Evolutionary conservation across 2,888 invertebrate species (phyloP).

Genomic region (Pogonocherus hispidulus): DNA sequence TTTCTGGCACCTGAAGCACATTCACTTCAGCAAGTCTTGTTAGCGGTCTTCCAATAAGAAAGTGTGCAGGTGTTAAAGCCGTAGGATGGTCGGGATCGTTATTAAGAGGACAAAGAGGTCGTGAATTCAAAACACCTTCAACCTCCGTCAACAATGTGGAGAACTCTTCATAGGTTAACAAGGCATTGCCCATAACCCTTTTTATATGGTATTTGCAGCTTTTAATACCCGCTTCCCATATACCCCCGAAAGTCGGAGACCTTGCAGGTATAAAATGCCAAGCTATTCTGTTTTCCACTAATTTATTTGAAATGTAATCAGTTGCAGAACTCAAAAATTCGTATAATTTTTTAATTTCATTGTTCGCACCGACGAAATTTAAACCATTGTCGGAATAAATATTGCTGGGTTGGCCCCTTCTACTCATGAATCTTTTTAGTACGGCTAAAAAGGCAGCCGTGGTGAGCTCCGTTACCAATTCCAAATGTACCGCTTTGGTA

Average conservation of each 20-base stretch:
- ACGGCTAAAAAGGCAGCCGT: constrained; percentile 42
- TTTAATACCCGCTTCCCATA: constrained; percentile 46
- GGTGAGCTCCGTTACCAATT: too few species aligned
- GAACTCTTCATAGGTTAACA: not conserved
- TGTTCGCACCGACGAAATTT: constrained; percentile 49
- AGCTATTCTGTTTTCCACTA: too few species aligned
- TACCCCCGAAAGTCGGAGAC: constrained; percentile 48
- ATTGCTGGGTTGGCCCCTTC: constrained; percentile 42
- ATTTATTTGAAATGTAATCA: too few species aligned
- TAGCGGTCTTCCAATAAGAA: not conserved
- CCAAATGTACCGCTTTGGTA: constrained; percentile 48
- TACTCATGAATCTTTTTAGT: constrained; percentile 44
- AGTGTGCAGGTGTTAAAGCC: not conserved
- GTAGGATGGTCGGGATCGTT: not conserved
- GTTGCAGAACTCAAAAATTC: too few species aligned
- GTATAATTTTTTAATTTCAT: constrained; percentile 38
- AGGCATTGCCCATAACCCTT: not conserved
- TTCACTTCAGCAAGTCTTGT: not conserved
- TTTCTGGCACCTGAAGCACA: not conserved
- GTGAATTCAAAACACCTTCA: not conserved
- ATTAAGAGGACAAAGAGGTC: not conserved
- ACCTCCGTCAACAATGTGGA: not conserved
- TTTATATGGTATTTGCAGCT: not conserved
- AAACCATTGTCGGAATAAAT: too few species aligned
- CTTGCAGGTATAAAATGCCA: constrained; percentile 52